Evolutionary conservation across 2,113 vertebrate species (phyloP).

Genomic region (Andinoacara biseriatus): DNA sequence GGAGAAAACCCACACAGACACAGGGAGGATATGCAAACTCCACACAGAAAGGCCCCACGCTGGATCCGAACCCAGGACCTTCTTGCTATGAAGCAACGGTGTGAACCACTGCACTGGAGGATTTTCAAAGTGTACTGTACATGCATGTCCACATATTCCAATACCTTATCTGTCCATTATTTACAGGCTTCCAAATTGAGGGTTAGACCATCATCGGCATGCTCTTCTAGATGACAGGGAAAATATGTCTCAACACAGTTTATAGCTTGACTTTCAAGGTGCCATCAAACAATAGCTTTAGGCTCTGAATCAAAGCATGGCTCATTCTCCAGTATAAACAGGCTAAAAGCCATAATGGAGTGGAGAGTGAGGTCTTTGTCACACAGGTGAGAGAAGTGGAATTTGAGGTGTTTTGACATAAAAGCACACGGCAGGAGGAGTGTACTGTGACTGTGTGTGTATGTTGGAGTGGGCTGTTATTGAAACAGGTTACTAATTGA

Average conservation of each 20-base stretch:
- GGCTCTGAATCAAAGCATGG: slow-evolving; percentile 61
- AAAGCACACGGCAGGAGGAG: slow-evolving; percentile 64
- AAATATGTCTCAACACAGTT: slow-evolving; percentile 75
- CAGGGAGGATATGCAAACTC: too few species aligned
- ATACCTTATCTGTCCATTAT: slow-evolving; percentile 67
- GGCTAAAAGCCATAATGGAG: slow-evolving; percentile 40
- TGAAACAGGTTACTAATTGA: slow-evolving; percentile 77
- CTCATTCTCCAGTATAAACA: slow-evolving; percentile 64
- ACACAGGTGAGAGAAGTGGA: slow-evolving; percentile 41
- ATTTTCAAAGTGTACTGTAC: slow-evolving; percentile 12
- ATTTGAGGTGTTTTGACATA: slow-evolving; percentile 46
- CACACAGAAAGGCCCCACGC: background rate
- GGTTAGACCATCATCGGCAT: slow-evolving; percentile 63
- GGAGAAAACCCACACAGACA: background rate
- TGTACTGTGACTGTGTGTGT: slow-evolving; percentile 39
- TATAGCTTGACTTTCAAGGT: slow-evolving; percentile 75
- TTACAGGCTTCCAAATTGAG: slow-evolving; percentile 70
- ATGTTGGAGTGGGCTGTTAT: slow-evolving; percentile 47
- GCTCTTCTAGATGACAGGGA: slow-evolving; percentile 74
- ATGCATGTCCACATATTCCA: slow-evolving; percentile 55
- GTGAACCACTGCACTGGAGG: too few species aligned
- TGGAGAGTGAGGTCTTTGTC: slow-evolving; percentile 42
- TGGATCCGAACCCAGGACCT: background rate
- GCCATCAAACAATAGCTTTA: slow-evolving; percentile 67
- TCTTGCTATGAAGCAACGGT: background rate